Conservation (phyloP, 2,888 invertebrate species). For the Diadromus collaris region DNA sequence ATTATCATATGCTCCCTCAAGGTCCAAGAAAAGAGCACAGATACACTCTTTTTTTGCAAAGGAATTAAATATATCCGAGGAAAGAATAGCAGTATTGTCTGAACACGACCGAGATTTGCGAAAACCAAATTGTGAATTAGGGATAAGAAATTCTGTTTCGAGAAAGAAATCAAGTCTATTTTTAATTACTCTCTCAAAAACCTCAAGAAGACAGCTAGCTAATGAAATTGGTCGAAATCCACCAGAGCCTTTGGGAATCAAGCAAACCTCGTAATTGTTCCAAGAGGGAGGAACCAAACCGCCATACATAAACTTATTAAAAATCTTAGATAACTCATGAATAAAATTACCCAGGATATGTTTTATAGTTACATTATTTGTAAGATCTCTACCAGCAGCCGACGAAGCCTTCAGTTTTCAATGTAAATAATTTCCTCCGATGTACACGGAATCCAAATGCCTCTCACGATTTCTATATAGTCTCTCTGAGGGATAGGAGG, state of each 20-base stretch:
- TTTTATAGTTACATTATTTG: not conserved
- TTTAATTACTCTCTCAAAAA: too few relatives aligned
- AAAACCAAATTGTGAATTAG: slow-evolving; percentile 29
- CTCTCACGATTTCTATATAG: too few relatives aligned
- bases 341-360: not conserved
- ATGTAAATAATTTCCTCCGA: not conserved
- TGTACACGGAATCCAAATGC: too few relatives aligned
- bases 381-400: not conserved
- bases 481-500: too few relatives aligned
- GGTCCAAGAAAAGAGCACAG: slow-evolving; percentile 33
- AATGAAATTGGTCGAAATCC: slow-evolving; percentile 39
- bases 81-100: slow-evolving; percentile 28
- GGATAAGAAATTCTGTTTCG: slow-evolving; percentile 27
- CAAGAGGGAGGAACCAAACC: slow-evolving; percentile 21
- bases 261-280: slow-evolving; percentile 29
- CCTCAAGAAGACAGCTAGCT: slow-evolving; percentile 33
- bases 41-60: slow-evolving; percentile 10
- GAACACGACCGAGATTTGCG: slow-evolving; percentile 33
- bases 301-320: slow-evolving; percentile 28
- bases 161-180: slow-evolving; percentile 37
- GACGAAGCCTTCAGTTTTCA: not conserved
- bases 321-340: not conserved
- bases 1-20: slow-evolving; percentile 45
- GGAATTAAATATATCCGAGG: slow-evolving; percentile 26
- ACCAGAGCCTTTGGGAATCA: slow-evolving; percentile 31